A percentile compares a stretch with the other conserved stretches of the same genome.
phyloP scores from a whole-genome alignment of 2,888 invertebrate species.

The Drosophila tripunctata region DNA sequence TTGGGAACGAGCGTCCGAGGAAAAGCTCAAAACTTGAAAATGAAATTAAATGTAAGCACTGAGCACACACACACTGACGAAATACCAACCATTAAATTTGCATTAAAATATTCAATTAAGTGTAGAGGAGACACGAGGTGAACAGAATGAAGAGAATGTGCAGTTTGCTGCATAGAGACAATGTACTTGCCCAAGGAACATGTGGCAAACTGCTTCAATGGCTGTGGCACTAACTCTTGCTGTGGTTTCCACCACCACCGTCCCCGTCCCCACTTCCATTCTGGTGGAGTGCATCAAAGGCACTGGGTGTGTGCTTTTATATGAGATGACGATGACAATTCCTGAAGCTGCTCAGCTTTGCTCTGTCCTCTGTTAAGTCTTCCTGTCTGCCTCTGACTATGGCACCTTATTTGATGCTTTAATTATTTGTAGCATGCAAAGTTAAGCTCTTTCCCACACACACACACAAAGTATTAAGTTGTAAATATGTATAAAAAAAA shows the following conservation, averaged over 20 bases:
- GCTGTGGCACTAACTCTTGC: conserved; percentile 7
- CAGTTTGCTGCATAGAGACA: conserved; percentile 1
- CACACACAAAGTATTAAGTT: conserved; percentile 60
- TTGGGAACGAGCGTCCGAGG: conserved; percentile 12
- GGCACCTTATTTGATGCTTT: conserved; percentile 68
- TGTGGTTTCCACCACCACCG: conserved; percentile 15
- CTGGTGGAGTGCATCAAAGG: conserved; percentile 58
- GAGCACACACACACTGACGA: conserved; percentile 7
- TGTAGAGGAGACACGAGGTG: conserved; percentile 16
- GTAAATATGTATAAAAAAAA: conserved; percentile 66
- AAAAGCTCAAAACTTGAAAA: conserved; percentile 33
- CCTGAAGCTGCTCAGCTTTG: conserved; percentile 57
- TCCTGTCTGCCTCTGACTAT: neutral
- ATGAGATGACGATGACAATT: conserved; percentile 53
- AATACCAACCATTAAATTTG: conserved; percentile 65
- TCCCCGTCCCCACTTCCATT: no score
- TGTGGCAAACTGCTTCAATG: conserved; percentile 36
- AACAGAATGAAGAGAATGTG: neutral
- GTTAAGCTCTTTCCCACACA: conserved; percentile 53
- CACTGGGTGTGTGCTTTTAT: conserved; percentile 50
- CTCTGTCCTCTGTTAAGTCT: neutral
- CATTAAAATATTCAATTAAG: conserved; percentile 75
- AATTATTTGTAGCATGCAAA: conserved; percentile 75
- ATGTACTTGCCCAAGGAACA: conserved; percentile 8
- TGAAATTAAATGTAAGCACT: conserved; percentile 60